These are phyloP conservation scores for Leiothrix lutea DNA, from an alignment of 2,113 vertebrate species.

Conservation along the genomic window DNA sequence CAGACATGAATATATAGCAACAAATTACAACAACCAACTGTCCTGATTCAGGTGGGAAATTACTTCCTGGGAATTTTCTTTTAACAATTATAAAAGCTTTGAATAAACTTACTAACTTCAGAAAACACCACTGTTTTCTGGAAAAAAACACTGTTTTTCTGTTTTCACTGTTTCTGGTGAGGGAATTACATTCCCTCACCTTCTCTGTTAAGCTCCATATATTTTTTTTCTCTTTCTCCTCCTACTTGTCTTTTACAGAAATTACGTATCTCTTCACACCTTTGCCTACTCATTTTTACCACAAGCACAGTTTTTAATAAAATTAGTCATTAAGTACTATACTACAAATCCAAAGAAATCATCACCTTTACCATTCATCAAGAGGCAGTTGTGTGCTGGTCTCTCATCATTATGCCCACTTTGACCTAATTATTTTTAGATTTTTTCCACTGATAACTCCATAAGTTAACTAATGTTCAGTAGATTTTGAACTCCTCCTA, in stretches of 20 bases:
- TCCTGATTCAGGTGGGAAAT: background rate
- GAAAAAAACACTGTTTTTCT: too few relatives aligned
- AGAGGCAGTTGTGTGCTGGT: background rate
- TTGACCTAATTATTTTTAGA: background rate
- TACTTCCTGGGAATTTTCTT: background rate
- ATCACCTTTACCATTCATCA: background rate
- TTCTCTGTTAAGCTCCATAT: background rate
- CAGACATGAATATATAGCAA: background rate
- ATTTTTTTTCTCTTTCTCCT: background rate
- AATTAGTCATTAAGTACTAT: background rate
- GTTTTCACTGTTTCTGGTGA: too few relatives aligned
- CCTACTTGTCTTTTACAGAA: slow-evolving; percentile 10
- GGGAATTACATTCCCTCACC: background rate
- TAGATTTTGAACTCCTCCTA: background rate
- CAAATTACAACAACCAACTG: background rate
- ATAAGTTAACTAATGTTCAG: background rate
- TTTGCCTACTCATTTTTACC: slow-evolving; percentile 7
- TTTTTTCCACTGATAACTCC: background rate
- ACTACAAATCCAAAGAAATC: background rate
- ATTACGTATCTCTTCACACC: slow-evolving; percentile 3
- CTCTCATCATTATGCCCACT: background rate
- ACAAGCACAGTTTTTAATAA: background rate
- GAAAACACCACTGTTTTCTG: background rate
- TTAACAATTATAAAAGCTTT: background rate
- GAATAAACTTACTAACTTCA: background rate